Evolutionary conservation across 1,140 invertebrate species (phyloP), one percentile per base, ranked within the genome.

Genomic region (Triops longicaudatus): DNA sequence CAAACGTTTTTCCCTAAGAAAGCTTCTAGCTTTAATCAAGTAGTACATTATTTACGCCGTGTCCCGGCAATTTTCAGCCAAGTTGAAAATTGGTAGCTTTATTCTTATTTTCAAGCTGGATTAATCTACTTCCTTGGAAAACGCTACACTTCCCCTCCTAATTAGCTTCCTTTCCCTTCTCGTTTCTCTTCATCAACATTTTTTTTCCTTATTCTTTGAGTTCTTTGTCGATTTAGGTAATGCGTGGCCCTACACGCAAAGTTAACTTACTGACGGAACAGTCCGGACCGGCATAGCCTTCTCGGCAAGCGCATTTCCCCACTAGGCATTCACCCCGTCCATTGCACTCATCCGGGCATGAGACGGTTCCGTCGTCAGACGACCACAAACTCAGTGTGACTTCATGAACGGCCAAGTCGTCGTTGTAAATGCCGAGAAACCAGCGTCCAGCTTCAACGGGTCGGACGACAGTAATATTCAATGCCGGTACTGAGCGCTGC

Each of bases 371-470:
- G 22, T 92, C 93, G 84, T 94, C 92, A 5, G 92, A 92, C 83
- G 93, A 92, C 76, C 91, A 90, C 74, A 94, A 91, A 75, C 93
- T 86, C 83, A 94, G 86, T 10, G 81, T 90, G 1, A 96, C 91
- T 81, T 89, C 91, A 82, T 96, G 91, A 26, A 93, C 88, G 79
- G 92, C 88, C 10, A 94, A 85, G 82, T 95, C 94, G 83, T 98
- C 97, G 85, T 98, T 98, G 85, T 97, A 98, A 77, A 98, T 88
- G 5, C 94, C 94, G 42, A 98, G 87, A 86, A 96, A 98, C 97
- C 96, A 98, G 77, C 92, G 88, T 7, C 97, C 97, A 14, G 92
- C 92, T 82, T 97, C 94, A 78, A 98, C 85, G 84, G 94, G 95
- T 82, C 96, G 81, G 28, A 95, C 85, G 77, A 96, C 86, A 76